Evolutionary conservation across 2,113 vertebrate genomes (phyloP).

Genomic region (Cyanoderma ruficeps): DNA sequence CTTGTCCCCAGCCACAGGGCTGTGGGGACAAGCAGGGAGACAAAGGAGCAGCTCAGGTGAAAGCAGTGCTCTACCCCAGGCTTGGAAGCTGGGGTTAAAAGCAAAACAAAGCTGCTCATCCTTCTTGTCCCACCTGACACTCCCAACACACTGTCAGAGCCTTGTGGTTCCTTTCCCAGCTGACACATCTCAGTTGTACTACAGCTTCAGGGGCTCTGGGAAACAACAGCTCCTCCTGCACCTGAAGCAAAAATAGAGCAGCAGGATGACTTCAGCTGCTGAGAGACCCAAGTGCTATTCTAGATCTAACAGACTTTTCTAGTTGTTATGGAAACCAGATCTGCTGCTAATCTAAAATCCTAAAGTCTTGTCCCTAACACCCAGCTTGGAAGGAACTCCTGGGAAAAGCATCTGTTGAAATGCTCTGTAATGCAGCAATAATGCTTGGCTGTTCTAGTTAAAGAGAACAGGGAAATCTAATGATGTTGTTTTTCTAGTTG

Average conservation of each 20-base stretch:
- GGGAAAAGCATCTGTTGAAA: not conserved
- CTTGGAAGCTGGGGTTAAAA: not conserved
- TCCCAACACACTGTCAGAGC: not conserved
- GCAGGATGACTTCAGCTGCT: not conserved
- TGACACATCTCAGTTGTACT: not conserved
- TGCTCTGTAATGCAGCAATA: not conserved
- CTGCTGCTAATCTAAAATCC: conserved; percentile 14
- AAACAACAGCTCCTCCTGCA: conserved; percentile 17
- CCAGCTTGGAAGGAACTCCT: not conserved
- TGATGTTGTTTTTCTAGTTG: not conserved
- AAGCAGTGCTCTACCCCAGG: not conserved
- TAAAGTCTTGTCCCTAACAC: not conserved
- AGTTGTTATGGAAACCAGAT: conserved; percentile 57
- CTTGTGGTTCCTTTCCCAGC: not conserved
- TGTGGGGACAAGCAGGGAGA: not conserved
- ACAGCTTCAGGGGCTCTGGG: not conserved
- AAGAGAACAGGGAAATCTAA: not conserved
- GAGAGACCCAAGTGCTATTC: not conserved
- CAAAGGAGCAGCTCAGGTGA: not conserved
- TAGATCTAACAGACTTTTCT: not conserved
- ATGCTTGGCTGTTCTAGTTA: not conserved
- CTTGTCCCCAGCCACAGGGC: not conserved
- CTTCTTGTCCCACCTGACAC: not conserved
- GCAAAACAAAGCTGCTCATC: not conserved
- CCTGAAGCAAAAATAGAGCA: conserved; percentile 9